Evolutionary conservation across 2,797 vertebrate genomes (phyloP), one percentile per base, ranked within the genome.

Genomic region (Rachycentron canadum): DNA sequence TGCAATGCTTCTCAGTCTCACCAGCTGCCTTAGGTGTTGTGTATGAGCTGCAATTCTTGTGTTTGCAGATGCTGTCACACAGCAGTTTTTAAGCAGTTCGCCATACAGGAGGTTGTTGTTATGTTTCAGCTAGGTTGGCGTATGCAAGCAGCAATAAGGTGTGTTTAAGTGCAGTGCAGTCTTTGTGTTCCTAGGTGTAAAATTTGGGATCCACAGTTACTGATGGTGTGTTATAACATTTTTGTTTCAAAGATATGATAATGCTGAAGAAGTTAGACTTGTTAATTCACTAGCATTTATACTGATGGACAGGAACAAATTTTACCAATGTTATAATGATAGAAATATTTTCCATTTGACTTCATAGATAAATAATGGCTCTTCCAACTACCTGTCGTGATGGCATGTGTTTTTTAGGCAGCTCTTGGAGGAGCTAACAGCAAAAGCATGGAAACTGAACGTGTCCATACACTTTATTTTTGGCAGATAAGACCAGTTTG

Each of bases 191-290:
- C 2, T 38, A 10, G 36, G 3, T 10, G 12, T 38, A 12, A 38
- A 9, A 38, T 38, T 38, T 72, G 16, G 55, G 62, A 85, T 56
- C 72, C 66, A 34, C 47, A 65, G 57, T 56, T 23, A 36, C 57
- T 59, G 23, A 53, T 56, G 40, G 38, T 73, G 73, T 23, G 7
- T 57, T 11, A 8, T 2, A 28, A 41, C 3, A 38, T 30, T 58
- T 78, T 17, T 3, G 26, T 47, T 58, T 47, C 17, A 30, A 0
- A 32, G 32, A 43, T 57, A 23, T 41, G 2, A 14, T 6, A 11
- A 59, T 1, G 2, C 32, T 21, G 11, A 30, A 26, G 10, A 36
- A 19, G 7, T 32, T 9, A 53, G 21, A 45, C 43, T 64, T 68
- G 17, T 16, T 38, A 26, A 57, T 61, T n/a, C 23, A 55, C 1